Percentiles rank a stretch among this genome's conserved stretches.
phyloP scores from a whole-genome alignment of 2,797 vertebrate species.

The Columba guinea region DNA sequence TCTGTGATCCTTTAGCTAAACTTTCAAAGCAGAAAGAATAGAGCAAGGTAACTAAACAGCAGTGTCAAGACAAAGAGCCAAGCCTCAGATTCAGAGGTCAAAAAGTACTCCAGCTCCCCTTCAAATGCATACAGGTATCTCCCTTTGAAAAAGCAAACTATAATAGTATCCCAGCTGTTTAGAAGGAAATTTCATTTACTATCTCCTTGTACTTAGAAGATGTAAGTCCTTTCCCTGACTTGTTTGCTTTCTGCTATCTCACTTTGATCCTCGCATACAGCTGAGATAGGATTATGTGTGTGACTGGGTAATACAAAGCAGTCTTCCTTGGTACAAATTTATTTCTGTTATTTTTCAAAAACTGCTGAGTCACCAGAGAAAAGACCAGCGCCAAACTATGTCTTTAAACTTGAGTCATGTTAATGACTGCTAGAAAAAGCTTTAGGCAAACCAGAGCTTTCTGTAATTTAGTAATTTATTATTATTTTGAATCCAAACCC shows the following conservation, averaged over 20 bases:
- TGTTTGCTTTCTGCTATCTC: neutral
- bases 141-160: neutral
- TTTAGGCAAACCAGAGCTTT: neutral
- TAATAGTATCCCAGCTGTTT: neutral
- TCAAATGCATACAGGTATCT: neutral
- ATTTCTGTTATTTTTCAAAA: neutral
- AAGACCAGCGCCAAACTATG: neutral
- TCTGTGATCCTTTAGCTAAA: neutral
- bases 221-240: neutral
- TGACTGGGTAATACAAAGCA: neutral
- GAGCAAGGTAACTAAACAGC: neutral
- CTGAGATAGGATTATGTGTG: neutral
- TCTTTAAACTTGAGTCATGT: neutral
- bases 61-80: neutral
- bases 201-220: neutral
- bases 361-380: neutral
- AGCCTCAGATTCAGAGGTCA: neutral
- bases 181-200: neutral
- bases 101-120: neutral
- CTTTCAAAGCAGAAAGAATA: neutral
- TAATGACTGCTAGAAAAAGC: neutral
- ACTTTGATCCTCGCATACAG: neutral
- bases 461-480: neutral
- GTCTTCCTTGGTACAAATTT: neutral
- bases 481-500: neutral